phyloP scores from a whole-genome alignment of 2,113 vertebrate species.

The Syngnathoides biaculeatus region DNA sequence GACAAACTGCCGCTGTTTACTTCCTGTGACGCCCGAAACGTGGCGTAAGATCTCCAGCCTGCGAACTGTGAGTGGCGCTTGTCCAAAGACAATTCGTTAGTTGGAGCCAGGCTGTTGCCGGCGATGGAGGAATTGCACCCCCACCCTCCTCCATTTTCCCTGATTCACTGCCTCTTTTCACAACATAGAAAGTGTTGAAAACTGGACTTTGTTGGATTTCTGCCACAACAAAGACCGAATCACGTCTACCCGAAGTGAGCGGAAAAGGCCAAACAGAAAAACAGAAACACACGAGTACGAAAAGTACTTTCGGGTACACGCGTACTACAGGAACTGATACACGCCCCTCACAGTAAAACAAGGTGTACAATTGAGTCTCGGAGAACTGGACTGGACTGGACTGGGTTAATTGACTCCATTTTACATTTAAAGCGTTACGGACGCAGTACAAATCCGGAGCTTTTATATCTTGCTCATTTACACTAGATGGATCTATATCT shows the following conservation, averaged over 20 bases:
- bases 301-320: not conserved
- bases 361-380: too few relatives aligned
- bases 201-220: not conserved
- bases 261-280: not conserved
- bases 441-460: too few relatives aligned
- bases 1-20: not conserved
- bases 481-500: too few relatives aligned
- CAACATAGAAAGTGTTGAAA: not conserved
- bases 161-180: conserved; percentile 5
- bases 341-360: too few relatives aligned
- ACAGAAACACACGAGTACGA: not conserved
- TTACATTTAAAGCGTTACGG: too few relatives aligned
- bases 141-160: not conserved
- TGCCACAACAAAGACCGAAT: not conserved
- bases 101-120: conserved; percentile 11
- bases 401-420: too few relatives aligned
- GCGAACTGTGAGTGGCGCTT: conserved; percentile 2
- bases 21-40: not conserved
- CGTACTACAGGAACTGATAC: too few relatives aligned
- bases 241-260: not conserved
- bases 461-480: too few relatives aligned
- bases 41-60: not conserved
- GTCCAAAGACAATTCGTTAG: conserved; percentile 16
- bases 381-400: too few relatives aligned
- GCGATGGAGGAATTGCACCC: not conserved